phyloP scores from a whole-genome alignment of 2,888 invertebrate species.

The Aleiodes testaceus region DNA sequence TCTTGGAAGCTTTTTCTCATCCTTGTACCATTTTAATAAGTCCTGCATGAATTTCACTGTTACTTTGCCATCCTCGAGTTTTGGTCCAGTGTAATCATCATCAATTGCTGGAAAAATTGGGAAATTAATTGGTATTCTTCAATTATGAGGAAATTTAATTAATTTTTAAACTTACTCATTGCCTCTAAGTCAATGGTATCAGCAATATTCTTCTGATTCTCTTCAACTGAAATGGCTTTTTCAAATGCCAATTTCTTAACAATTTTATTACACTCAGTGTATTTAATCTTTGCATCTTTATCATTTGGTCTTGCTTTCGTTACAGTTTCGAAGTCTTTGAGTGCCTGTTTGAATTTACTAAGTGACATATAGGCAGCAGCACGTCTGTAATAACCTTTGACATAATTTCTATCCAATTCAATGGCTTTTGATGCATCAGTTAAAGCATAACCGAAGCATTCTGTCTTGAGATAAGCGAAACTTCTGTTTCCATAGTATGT shows the following conservation, averaged over 20 bases:
- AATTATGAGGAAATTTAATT: too few relatives aligned
- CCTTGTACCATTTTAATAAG: conserved; percentile 91
- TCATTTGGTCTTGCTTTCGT: conserved; percentile 94
- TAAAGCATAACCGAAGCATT: conserved; percentile 96
- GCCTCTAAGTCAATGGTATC: conserved; percentile 92
- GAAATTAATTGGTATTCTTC: not conserved
- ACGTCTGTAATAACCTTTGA: conserved; percentile 97
- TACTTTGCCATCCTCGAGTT: conserved; percentile 89
- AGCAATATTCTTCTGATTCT: conserved; percentile 88
- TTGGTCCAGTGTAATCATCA: conserved; percentile 94
- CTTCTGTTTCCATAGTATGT: conserved; percentile 96
- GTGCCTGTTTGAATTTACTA: conserved; percentile 96
- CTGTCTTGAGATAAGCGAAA: conserved; percentile 93
- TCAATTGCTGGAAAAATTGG: conserved; percentile 84
- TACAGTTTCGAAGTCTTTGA: conserved; percentile 98
- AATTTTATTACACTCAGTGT: conserved; percentile 95
- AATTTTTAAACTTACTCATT: conserved; percentile 81
- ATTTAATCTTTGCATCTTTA: conserved; percentile 94
- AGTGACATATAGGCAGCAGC: conserved; percentile 98
- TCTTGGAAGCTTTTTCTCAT: conserved; percentile 94
- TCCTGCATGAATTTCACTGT: conserved; percentile 91
- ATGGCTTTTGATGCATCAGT: conserved; percentile 94
- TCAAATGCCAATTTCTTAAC: conserved; percentile 96
- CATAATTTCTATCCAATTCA: conserved; percentile 89
- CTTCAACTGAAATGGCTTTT: conserved; percentile 96